Evolutionary conservation across 1,140 invertebrate species (phyloP).

Genomic region (Littorina saxatilis): DNA sequence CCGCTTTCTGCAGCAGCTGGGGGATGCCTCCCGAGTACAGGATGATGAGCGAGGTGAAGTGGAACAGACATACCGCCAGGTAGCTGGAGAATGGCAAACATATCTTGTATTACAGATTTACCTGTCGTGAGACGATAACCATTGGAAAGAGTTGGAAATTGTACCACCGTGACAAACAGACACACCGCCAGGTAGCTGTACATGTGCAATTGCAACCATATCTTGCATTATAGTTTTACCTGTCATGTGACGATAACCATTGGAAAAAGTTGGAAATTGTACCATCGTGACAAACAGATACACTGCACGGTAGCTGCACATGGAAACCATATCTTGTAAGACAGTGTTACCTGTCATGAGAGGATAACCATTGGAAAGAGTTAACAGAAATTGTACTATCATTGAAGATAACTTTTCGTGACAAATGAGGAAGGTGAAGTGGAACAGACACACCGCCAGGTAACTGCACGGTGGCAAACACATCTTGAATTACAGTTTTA

Average conservation of each 20-base stretch:
- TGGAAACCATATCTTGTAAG: no score
- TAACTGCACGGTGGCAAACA: no score
- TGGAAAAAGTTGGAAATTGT: not conserved
- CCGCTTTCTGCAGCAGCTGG: slow-evolving; percentile 29
- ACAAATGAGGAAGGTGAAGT: no score
- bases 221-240: not conserved
- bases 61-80: slow-evolving; percentile 46
- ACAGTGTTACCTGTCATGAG: no score
- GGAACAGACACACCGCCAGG: no score
- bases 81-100: slow-evolving; percentile 42
- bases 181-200: not conserved
- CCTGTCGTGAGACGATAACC: not conserved
- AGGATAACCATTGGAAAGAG: no score
- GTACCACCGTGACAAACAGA: not conserved
- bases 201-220: not conserved
- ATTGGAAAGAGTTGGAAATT: no score
- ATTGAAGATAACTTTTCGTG: no score
- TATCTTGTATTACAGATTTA: not conserved
- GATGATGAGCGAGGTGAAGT: slow-evolving; percentile 44
- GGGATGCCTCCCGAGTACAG: slow-evolving; percentile 42
- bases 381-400: no score
- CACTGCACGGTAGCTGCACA: no score
- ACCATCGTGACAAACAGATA: no score
- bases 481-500: no score
- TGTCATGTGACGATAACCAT: not conserved